These are phyloP conservation scores for Etia nguti DNA, from an alignment of 2,113 vertebrate species.

Conservation along the genomic window DNA sequence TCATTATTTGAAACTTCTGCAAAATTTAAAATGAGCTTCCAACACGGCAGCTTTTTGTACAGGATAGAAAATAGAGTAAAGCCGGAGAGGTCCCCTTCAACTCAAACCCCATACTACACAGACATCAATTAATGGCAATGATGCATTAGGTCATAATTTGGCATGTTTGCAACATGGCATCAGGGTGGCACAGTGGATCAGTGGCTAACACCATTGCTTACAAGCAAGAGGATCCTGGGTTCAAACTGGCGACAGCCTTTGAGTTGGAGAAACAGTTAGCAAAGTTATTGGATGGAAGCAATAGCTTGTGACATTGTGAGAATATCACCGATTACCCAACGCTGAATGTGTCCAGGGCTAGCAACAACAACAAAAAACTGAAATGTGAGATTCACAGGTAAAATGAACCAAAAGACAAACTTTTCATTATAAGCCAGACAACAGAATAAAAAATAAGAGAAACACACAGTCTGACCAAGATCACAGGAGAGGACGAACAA, in stretches of 20 bases:
- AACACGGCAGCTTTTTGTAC: not conserved
- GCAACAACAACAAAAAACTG: not conserved
- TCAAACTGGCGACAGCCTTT: not conserved
- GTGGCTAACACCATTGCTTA: not conserved
- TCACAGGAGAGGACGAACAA: rapidly evolving
- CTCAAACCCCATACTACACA: too few species aligned
- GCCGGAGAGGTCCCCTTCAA: not conserved
- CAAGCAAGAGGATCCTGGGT: not conserved
- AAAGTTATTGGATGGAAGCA: not conserved
- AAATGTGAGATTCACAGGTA: not conserved
- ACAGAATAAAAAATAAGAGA: not conserved
- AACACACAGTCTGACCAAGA: not conserved
- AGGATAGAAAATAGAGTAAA: not conserved
- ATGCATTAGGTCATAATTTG: not conserved
- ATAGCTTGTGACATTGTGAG: not conserved
- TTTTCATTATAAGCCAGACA: not conserved
- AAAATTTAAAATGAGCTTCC: not conserved
- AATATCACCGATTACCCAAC: not conserved
- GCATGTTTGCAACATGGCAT: not conserved
- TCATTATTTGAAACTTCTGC: not conserved
- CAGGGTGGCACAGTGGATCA: not conserved
- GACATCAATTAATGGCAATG: not conserved
- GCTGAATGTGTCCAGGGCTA: not conserved
- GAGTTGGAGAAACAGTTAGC: not conserved
- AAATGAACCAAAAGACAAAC: not conserved